Percentiles rank a stretch among this genome's conserved stretches.
These are phyloP conservation scores for Peromyscus leucopus DNA, from an alignment of 2,113 vertebrate genomes.

Conservation along the genomic window DNA sequence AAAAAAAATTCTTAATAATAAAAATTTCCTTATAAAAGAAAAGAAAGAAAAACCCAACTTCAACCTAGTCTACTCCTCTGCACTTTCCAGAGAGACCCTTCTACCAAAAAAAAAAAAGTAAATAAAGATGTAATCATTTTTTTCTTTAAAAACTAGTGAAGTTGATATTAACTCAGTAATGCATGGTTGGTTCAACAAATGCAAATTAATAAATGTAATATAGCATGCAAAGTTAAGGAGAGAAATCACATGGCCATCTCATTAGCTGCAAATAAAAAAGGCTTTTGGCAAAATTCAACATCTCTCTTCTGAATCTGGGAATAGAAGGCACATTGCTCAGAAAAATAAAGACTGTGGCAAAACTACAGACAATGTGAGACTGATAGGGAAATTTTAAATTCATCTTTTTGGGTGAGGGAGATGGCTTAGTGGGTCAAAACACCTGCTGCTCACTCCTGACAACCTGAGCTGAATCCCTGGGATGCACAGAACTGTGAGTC, in stretches of 20 bases:
- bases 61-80: not conserved
- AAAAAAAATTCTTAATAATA: too few species aligned
- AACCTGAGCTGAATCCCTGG: not conserved
- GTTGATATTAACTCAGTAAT: not conserved
- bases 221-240: not conserved
- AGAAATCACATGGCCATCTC: not conserved
- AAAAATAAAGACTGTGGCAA: not conserved
- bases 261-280: not conserved
- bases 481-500: not conserved
- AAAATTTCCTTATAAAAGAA: too few species aligned
- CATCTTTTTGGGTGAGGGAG: not conserved
- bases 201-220: not conserved
- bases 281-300: not conserved
- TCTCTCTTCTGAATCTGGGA: too few species aligned
- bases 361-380: not conserved
- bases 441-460: not conserved
- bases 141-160: not conserved
- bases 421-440: not conserved
- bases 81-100: not conserved
- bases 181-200: not conserved
- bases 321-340: not conserved
- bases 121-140: not conserved
- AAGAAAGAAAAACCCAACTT: not conserved
- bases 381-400: not conserved
- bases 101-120: not conserved